Evolutionary conservation across 2,797 vertebrate genomes (phyloP).

Genomic region (Sitta carolinensis): DNA sequence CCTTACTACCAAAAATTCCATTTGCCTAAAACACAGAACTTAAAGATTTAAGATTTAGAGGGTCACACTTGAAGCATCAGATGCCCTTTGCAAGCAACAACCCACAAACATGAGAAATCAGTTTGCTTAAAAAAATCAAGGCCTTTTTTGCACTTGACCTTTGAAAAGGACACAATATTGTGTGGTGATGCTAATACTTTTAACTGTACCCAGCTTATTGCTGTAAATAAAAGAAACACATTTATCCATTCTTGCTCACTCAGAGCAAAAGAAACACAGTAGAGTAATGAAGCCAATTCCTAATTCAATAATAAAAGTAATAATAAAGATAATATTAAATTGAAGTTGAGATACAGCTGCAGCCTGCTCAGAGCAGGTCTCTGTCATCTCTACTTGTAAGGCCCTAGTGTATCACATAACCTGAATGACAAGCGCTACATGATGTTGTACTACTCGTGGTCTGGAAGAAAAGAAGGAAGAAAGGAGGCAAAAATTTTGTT

Average conservation of each 20-base stretch:
- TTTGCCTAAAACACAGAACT: background rate
- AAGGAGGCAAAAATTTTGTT: background rate
- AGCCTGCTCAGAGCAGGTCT: background rate
- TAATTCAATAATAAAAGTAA: background rate
- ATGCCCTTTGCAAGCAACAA: background rate
- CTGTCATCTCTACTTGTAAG: background rate
- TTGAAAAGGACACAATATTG: background rate
- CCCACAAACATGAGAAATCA: background rate
- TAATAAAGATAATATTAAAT: background rate
- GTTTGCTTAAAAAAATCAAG: background rate
- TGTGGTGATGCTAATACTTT: background rate
- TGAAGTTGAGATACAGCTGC: background rate
- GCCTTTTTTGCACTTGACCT: background rate
- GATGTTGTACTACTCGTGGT: fast-evolving
- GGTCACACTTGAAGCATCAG: background rate
- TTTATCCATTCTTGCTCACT: background rate
- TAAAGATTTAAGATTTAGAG: background rate
- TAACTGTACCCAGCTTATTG: background rate
- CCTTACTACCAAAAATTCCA: background rate
- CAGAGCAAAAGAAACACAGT: background rate
- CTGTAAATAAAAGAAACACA: background rate
- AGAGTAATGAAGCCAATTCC: background rate
- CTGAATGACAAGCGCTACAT: background rate
- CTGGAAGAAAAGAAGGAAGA: background rate
- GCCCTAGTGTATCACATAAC: background rate